phyloP scores from a whole-genome alignment of 2,888 invertebrate species.

The Apeira syringaria region DNA sequence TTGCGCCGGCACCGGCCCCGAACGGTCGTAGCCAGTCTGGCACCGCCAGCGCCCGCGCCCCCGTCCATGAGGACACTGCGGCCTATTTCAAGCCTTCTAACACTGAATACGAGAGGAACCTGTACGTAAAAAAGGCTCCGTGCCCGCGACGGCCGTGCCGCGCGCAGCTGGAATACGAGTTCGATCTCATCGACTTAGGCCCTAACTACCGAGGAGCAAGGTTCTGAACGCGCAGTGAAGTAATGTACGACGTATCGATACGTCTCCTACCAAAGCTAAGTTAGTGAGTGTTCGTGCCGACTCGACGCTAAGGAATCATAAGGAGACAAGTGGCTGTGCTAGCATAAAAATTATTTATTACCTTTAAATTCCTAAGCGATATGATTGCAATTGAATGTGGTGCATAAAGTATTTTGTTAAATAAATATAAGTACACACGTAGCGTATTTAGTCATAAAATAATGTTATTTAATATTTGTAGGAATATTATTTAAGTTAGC shows the following conservation, averaged over 20 bases:
- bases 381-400: no score
- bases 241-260: neutral
- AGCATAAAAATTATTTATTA: no score
- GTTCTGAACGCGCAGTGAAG: constrained; percentile 22
- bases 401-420: no score
- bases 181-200: constrained; percentile 31
- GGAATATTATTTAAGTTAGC: no score
- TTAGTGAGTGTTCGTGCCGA: neutral
- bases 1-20: constrained; percentile 4
- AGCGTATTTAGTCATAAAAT: no score
- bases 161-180: constrained; percentile 34
- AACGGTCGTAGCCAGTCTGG: neutral
- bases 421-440: no score
- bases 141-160: constrained; percentile 27
- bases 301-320: neutral
- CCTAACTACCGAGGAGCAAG: constrained; percentile 17
- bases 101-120: constrained; percentile 20
- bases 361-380: no score
- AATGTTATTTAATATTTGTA: no score
- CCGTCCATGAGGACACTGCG: no score
- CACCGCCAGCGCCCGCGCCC: neutral
- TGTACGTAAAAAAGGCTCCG: constrained; percentile 30
- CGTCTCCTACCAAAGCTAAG: constrained; percentile 12
- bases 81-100: neutral
- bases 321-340: neutral